Evolutionary conservation across 53 echinoderm and acorn worm genomes (phyloP).

Genomic region (Astropecten irregularis): DNA sequence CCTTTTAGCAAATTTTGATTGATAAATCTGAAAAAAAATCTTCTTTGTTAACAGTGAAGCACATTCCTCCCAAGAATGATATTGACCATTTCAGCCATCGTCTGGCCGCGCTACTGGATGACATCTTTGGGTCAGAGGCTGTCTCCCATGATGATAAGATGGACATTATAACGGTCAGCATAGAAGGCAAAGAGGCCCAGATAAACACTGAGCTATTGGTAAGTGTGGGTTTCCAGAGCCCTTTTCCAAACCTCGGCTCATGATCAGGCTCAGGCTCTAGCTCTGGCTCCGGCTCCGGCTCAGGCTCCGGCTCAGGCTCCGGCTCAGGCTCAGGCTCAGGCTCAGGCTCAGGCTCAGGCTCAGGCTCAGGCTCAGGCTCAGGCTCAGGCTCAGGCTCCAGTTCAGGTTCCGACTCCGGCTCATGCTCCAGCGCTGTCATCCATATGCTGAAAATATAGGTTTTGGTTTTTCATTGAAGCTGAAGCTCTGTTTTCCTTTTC

Average conservation of each 20-base stretch:
- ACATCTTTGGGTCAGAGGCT: constrained; percentile 78
- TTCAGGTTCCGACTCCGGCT: too few species aligned
- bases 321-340: background rate
- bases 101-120: constrained; percentile 69
- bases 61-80: constrained; percentile 85
- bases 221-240: background rate
- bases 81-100: constrained; percentile 79
- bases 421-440: too few species aligned
- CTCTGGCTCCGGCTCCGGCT: too few species aligned
- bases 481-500: too few species aligned
- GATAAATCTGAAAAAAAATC: too few species aligned
- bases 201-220: constrained; percentile 80
- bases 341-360: background rate
- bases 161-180: constrained; percentile 57
- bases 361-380: background rate
- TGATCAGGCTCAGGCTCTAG: too few species aligned
- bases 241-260: too few species aligned
- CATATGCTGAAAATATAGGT: too few species aligned
- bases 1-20: too few species aligned
- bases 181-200: constrained; percentile 78
- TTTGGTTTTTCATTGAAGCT: too few species aligned
- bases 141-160: constrained; percentile 59
- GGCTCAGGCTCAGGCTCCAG: background rate
- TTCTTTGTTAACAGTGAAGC: too few species aligned
- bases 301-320: too few species aligned